Evolutionary conservation across 1,140 invertebrate species (phyloP), one percentile per base, ranked within the genome.

Genomic region (Notospermus geniculatus): DNA sequence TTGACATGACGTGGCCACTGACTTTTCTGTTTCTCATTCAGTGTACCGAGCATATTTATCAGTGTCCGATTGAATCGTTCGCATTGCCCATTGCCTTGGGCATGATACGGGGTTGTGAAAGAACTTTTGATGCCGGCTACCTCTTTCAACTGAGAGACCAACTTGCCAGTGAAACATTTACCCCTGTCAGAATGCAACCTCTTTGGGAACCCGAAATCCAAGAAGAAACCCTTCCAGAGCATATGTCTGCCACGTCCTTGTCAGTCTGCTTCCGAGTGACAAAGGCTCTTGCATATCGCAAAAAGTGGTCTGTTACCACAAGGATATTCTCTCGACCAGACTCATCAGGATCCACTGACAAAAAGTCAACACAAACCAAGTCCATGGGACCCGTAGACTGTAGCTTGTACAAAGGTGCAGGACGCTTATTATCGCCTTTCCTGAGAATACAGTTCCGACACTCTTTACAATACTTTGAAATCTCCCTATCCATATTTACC

Each of bases 281-380:
- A 29, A 59, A 23, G 15, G 60, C 62, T 13, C 60, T 30, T 1
- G 29, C 60, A 58, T 54, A 61, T 23, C 45, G 17, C 11, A 59
- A 64, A 39, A 67, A 60, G 46, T 64, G 62, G 30, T 67, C 54
- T 23, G 65, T 67, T n/a, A n/a, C 58, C 23, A 61, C 62, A n/a
- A 64, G n/a, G n/a, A n/a, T n/a, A n/a, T n/a, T n/a, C n/a, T n/a
- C n/a, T n/a, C n/a, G n/a, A n/a, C n/a, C n/a, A n/a, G n/a, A n/a
- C n/a, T n/a, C n/a, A n/a, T n/a, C n/a, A n/a, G n/a, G n/a, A n/a
- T n/a, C n/a, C n/a, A n/a, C n/a, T n/a, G n/a, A n/a, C n/a, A n/a
- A n/a, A n/a, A n/a, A n/a, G n/a, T n/a, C n/a, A n/a, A n/a, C n/a
- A n/a, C n/a, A n/a, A n/a, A n/a, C n/a, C n/a, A n/a, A n/a, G n/a